These are phyloP conservation scores for Psittacula cyanocephala DNA, from an alignment of 2,113 vertebrate genomes.

Conservation along the genomic window DNA sequence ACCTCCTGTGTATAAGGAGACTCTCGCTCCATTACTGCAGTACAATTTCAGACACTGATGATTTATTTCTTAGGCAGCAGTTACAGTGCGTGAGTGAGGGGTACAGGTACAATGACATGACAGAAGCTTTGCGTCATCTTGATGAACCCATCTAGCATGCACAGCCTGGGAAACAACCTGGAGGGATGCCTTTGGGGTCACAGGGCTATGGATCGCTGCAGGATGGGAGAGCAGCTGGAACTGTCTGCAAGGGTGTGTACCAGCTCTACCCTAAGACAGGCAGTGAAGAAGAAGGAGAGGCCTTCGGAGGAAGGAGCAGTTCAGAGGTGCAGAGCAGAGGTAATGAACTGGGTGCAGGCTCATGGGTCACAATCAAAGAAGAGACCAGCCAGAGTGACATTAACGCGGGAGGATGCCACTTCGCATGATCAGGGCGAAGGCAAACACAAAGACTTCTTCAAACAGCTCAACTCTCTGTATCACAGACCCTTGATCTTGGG, in stretches of 20 bases:
- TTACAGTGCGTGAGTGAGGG: not conserved
- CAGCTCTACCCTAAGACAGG: not conserved
- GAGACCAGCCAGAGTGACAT: not conserved
- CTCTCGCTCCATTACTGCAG: not conserved
- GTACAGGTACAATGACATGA: not conserved
- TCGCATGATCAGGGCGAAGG: not conserved
- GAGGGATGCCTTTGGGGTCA: not conserved
- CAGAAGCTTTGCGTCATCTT: not conserved
- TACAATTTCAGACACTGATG: not conserved
- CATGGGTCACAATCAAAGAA: not conserved
- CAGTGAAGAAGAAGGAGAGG: not conserved
- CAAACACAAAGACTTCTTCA: not conserved
- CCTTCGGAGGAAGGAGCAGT: not conserved
- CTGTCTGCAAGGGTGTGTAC: fast-evolving
- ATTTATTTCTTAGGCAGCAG: not conserved
- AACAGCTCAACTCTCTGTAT: not conserved
- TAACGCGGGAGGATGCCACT: not conserved
- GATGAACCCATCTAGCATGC: not conserved
- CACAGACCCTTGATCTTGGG: not conserved
- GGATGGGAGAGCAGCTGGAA: not conserved
- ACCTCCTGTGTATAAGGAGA: not conserved
- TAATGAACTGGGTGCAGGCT: not conserved
- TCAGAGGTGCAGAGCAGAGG: not conserved
- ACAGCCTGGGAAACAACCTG: not conserved
- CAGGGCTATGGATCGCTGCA: not conserved